phyloP scores from a whole-genome alignment of 2,797 vertebrate species.

The Cossypha heuglini region DNA sequence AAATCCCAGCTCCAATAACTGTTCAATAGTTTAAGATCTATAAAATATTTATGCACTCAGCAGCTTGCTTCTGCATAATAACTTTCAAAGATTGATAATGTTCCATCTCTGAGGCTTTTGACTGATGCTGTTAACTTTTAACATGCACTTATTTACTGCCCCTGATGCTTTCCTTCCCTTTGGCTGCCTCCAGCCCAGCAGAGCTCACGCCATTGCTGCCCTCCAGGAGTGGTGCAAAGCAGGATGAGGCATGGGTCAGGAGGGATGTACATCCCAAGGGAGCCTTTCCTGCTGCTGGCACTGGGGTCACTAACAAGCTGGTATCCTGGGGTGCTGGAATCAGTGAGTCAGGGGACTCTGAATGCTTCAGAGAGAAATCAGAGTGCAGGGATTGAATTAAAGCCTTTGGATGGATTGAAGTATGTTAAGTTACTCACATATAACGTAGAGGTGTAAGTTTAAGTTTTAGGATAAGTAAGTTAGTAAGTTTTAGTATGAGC shows the following conservation, averaged over 20 bases:
- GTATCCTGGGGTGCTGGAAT: background rate
- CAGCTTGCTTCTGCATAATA: conserved; percentile 22
- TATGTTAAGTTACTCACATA: no score
- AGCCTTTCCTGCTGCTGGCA: background rate
- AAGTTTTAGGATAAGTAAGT: no score
- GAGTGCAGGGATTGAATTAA: no score
- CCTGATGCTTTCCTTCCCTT: background rate
- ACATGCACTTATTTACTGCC: background rate
- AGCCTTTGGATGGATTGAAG: no score
- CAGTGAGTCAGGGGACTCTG: no score
- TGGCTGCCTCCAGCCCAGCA: background rate
- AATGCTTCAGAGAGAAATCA: no score
- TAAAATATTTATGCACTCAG: conserved; percentile 43
- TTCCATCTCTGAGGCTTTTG: background rate
- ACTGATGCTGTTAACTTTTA: background rate
- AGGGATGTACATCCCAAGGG: background rate
- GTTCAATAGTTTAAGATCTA: conserved; percentile 30
- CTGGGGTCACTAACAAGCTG: background rate
- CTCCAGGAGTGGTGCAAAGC: background rate
- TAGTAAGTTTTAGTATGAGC: no score
- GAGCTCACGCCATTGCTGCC: fast-evolving
- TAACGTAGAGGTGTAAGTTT: no score
- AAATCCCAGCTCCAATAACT: conserved; percentile 28
- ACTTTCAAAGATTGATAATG: conserved; percentile 17
- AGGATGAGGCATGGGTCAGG: background rate